Evolutionary conservation across 2,797 vertebrate species (phyloP).

Genomic region (Rhinella marina): DNA sequence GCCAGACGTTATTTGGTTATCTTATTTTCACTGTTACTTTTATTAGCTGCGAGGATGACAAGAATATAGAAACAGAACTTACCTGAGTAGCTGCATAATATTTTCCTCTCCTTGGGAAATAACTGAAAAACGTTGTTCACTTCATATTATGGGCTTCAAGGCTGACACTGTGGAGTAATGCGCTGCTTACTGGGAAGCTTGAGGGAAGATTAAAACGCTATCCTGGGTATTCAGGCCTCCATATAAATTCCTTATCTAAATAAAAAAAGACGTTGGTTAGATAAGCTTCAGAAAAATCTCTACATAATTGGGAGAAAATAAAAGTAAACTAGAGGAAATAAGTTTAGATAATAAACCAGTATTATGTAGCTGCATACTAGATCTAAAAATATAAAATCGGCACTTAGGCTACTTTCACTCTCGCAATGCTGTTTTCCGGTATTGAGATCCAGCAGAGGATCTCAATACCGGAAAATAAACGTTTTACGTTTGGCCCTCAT

Average conservation of each 20-base stretch:
- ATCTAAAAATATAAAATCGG: too few species aligned
- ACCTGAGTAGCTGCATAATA: slow-evolving; percentile 24
- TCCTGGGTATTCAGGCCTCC: slow-evolving; percentile 15
- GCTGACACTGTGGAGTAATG: slow-evolving; percentile 52
- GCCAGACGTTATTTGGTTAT: neutral
- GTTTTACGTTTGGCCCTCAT: too few species aligned
- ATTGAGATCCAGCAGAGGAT: too few species aligned
- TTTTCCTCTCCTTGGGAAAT: slow-evolving; percentile 28
- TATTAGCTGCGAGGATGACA: slow-evolving; percentile 9
- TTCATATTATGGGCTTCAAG: slow-evolving; percentile 34
- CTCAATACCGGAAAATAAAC: too few species aligned
- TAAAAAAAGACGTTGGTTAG: slow-evolving; percentile 28
- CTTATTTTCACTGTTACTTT: slow-evolving; percentile 5
- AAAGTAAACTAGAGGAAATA: neutral
- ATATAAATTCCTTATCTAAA: slow-evolving; percentile 38
- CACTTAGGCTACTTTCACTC: too few species aligned
- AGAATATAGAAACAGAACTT: slow-evolving; percentile 22
- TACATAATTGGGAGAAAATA: slow-evolving; percentile 1
- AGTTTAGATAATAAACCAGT: too few species aligned
- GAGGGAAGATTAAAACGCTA: slow-evolving; percentile 42
- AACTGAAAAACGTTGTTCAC: slow-evolving; percentile 19
- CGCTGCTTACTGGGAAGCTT: slow-evolving; percentile 37
- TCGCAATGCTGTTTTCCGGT: neutral
- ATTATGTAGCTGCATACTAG: neutral
- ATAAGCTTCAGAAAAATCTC: slow-evolving; percentile 15